A percentile compares a stretch with the other conserved stretches of the same genome.
These are phyloP conservation scores for Aleiodes alternator DNA, from an alignment of 2,888 invertebrate species.

Conservation along the genomic window DNA sequence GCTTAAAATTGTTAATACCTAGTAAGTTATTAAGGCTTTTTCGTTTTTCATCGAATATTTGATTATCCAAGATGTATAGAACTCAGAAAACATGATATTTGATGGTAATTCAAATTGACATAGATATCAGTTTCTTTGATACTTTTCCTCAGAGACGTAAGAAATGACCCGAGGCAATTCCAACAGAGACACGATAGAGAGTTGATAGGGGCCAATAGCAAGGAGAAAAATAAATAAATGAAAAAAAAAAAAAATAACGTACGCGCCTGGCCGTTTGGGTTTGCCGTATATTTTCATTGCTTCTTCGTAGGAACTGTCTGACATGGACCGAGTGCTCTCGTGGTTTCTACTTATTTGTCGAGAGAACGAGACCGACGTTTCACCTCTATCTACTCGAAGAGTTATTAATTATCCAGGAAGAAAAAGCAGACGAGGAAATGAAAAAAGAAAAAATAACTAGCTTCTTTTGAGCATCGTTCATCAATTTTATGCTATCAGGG, in stretches of 20 bases:
- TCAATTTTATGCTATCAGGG: neutral
- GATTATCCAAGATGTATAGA: too few species aligned
- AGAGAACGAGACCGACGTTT: constrained; percentile 43
- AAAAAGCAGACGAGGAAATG: neutral
- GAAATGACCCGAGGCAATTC: constrained; percentile 54
- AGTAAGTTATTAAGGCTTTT: constrained; percentile 1
- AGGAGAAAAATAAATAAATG: constrained; percentile 29
- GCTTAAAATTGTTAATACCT: constrained; percentile 27
- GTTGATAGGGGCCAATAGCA: constrained; percentile 39
- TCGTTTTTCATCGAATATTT: too few species aligned
- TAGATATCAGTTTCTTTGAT: constrained; percentile 6
- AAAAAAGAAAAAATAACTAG: constrained; percentile 9
- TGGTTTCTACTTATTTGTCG: constrained; percentile 50
- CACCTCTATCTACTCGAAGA: neutral
- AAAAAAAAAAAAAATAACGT: constrained; percentile 36
- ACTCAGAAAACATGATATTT: neutral
- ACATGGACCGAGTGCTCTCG: constrained; percentile 49
- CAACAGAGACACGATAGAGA: constrained; percentile 39
- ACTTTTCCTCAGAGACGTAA: neutral
- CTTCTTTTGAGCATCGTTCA: neutral
- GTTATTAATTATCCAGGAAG: constrained; percentile 47
- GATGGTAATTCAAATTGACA: neutral
- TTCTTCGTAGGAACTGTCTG: constrained; percentile 40
- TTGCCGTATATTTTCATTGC: constrained; percentile 55
- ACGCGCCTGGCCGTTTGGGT: constrained; percentile 33